Conservation (phyloP, 2,797 vertebrate genomes). For the Phoebastria nigripes region DNA sequence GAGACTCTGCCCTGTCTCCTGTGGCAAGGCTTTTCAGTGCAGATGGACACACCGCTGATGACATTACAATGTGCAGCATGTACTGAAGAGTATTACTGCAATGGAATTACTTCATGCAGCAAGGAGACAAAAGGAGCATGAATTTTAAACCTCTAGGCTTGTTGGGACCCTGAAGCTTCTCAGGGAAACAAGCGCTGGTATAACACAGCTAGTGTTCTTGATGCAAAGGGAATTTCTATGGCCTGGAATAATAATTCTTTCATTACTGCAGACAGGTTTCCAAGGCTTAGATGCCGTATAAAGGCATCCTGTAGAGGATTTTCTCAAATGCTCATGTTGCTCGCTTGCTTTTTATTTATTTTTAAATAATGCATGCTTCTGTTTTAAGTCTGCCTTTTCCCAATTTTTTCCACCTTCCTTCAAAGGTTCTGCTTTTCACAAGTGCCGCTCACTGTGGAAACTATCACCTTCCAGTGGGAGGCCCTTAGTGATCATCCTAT, state of each 20-base stretch:
- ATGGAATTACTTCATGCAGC: slow-evolving; percentile 61
- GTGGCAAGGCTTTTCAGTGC: slow-evolving; percentile 46
- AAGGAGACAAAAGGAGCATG: slow-evolving; percentile 50
- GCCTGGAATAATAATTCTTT: slow-evolving; percentile 58
- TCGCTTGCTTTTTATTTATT: slow-evolving; percentile 42
- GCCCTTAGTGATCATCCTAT: neutral
- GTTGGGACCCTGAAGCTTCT: slow-evolving; percentile 42
- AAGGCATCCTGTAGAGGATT: slow-evolving; percentile 39
- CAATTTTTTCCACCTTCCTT: neutral
- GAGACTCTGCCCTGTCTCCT: slow-evolving; percentile 33
- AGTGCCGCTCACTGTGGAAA: neutral
- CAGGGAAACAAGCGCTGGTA: slow-evolving; percentile 34
- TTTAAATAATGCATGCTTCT: neutral
- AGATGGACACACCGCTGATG: slow-evolving; percentile 66
- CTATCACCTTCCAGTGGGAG: neutral
- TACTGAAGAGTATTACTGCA: slow-evolving; percentile 49
- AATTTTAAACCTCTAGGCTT: slow-evolving; percentile 58
- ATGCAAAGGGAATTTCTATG: slow-evolving; percentile 57
- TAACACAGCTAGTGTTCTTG: slow-evolving; percentile 30
- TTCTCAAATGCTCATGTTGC: slow-evolving; percentile 17
- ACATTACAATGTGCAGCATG: slow-evolving; percentile 31
- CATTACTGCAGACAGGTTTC: slow-evolving; percentile 41
- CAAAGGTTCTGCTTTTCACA: neutral
- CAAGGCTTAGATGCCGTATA: neutral
- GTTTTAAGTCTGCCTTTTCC: neutral